Evolutionary conservation across 2,888 invertebrate species (phyloP).

Genomic region (Mythimna impura): DNA sequence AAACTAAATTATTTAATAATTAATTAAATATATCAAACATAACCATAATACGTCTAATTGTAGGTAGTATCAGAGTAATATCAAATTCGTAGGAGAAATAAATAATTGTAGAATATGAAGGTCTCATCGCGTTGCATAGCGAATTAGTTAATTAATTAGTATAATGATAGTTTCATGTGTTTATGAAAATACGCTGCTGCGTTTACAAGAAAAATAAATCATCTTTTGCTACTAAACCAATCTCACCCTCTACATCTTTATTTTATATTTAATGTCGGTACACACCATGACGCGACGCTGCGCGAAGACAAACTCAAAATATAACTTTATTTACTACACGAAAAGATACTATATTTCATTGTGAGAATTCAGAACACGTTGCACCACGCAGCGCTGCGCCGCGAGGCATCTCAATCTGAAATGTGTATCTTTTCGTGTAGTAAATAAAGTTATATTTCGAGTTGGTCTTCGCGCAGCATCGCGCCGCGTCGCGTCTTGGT

Average conservation of each 20-base stretch:
- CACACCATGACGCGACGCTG: too few species aligned
- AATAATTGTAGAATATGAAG: conserved; percentile 29
- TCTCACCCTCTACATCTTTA: not conserved
- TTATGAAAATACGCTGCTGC: conserved; percentile 17
- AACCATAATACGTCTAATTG: conserved; percentile 24
- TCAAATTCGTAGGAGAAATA: conserved; percentile 47
- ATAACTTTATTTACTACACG: too few species aligned
- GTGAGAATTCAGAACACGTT: too few species aligned
- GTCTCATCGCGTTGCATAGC: conserved; percentile 25
- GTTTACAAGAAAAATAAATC: conserved; percentile 17
- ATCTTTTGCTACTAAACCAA: conserved; percentile 5
- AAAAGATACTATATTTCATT: too few species aligned
- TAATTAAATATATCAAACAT: conserved; percentile 17
- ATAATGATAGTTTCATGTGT: conserved; percentile 2
- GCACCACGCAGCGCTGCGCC: too few species aligned
- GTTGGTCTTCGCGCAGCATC: too few species aligned
- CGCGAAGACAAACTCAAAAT: too few species aligned
- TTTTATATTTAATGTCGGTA: not conserved
- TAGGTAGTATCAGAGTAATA: conserved; percentile 48
- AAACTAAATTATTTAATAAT: conserved; percentile 4
- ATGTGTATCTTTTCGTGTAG: too few species aligned
- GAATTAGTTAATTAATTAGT: conserved; percentile 29
- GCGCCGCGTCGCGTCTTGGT: too few species aligned
- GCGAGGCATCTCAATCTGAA: too few species aligned
- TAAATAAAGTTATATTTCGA: too few species aligned